Conservation (phyloP, 2,888 invertebrate genomes). For the Heliconius erato region DNA sequence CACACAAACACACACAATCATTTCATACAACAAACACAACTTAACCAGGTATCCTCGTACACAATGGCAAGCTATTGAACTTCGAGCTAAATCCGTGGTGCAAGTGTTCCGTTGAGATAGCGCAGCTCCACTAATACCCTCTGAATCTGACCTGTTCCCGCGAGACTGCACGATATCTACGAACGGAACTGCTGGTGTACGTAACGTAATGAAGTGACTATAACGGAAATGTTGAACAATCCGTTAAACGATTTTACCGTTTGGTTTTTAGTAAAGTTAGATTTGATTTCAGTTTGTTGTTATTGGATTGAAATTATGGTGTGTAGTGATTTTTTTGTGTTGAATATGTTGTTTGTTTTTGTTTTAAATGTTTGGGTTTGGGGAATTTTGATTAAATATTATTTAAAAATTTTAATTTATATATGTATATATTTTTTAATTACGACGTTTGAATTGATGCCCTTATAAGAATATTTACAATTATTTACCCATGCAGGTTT, state of each 20-base stretch:
- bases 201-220: constrained; percentile 44
- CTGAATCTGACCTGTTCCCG: constrained; percentile 35
- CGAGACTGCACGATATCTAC: constrained; percentile 26
- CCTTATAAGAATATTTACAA: too few relatives aligned
- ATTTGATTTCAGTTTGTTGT: not conserved
- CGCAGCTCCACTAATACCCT: constrained; percentile 43
- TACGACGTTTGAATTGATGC: not conserved
- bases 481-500: too few relatives aligned
- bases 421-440: not conserved
- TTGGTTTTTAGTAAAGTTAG: constrained; percentile 10
- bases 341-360: not conserved
- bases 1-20: not conserved
- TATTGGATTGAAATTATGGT: not conserved
- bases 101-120: constrained; percentile 49
- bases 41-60: constrained; percentile 9
- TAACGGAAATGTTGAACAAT: constrained; percentile 22
- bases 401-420: not conserved
- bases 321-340: not conserved
- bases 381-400: not conserved
- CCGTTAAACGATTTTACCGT: constrained; percentile 3
- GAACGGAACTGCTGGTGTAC: constrained; percentile 39
- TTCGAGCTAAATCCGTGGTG: constrained; percentile 38
- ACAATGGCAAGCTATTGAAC: constrained; percentile 31
- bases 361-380: not conserved
- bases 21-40: not conserved